phyloP scores from a whole-genome alignment of 2,797 vertebrate genomes.

The Enteromius paludinosus region DNA sequence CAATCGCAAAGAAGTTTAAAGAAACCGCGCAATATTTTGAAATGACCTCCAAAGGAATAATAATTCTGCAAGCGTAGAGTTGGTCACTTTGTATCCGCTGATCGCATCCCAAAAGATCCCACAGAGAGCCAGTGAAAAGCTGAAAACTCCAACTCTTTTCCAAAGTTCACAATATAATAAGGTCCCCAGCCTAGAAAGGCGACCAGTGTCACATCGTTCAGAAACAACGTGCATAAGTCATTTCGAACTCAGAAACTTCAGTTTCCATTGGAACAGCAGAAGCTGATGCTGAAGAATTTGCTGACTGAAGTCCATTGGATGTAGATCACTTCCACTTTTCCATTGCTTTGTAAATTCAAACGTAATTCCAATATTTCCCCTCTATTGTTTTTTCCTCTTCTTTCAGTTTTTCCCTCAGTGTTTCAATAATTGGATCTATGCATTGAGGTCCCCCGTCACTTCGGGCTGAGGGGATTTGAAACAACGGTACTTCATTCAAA shows the following conservation, averaged over 20 bases:
- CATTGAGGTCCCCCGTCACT: conserved; percentile 55
- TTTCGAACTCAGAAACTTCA: conserved; percentile 65
- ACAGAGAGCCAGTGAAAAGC: conserved; percentile 57
- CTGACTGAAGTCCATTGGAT: conserved; percentile 49
- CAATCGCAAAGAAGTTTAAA: not conserved
- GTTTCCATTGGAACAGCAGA: conserved; percentile 61
- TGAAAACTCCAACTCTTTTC: conserved; percentile 36
- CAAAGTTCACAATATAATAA: conserved; percentile 29
- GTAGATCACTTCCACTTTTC: conserved; percentile 72
- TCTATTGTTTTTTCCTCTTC: not conserved
- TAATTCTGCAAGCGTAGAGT: conserved; percentile 43
- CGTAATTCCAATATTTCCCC: conserved; percentile 44
- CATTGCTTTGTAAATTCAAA: conserved; percentile 66
- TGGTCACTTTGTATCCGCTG: conserved; percentile 65
- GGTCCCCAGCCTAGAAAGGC: conserved; percentile 24
- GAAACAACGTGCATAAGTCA: conserved; percentile 45
- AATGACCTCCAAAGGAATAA: not conserved
- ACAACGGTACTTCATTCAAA: conserved; percentile 78
- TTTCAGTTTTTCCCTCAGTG: conserved; percentile 20
- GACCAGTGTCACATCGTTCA: conserved; percentile 74
- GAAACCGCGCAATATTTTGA: not conserved
- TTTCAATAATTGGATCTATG: conserved; percentile 42
- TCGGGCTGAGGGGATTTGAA: conserved; percentile 61
- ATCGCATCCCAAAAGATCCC: conserved; percentile 58
- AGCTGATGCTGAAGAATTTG: conserved; percentile 48